These are phyloP conservation scores for Takifugu flavidus DNA, from an alignment of 2,113 vertebrate species.

Conservation along the genomic window DNA sequence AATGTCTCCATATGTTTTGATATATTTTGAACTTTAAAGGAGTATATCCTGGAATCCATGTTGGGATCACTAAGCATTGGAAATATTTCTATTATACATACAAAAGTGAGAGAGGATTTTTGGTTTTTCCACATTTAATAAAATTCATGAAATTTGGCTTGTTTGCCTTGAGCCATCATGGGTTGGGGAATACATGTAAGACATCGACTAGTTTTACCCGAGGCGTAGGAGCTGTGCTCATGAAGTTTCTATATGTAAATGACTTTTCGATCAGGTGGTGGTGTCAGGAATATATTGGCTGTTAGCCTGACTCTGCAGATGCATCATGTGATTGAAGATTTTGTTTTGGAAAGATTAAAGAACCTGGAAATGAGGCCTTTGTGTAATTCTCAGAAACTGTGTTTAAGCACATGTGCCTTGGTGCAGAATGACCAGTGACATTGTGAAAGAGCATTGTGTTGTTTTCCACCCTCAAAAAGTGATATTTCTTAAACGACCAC, in stretches of 20 bases:
- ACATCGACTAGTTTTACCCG: conserved; percentile 48
- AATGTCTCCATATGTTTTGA: too few species aligned
- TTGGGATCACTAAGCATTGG: too few species aligned
- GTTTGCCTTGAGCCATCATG: conserved; percentile 14
- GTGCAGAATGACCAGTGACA: neutral
- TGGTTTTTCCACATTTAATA: too few species aligned
- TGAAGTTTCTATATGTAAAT: conserved; percentile 9
- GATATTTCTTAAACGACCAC: neutral
- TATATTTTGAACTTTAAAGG: too few species aligned
- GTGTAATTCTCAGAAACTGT: conserved; percentile 1
- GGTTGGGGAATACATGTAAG: conserved; percentile 26
- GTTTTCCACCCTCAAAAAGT: conserved; percentile 10
- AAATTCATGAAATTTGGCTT: too few species aligned
- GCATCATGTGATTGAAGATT: conserved; percentile 46
- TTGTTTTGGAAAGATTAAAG: conserved; percentile 14
- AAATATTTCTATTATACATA: neutral
- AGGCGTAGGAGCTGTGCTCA: conserved; percentile 30
- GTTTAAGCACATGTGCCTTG: neutral
- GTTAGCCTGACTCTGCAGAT: neutral
- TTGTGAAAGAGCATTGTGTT: conserved; percentile 20
- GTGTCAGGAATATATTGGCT: neutral
- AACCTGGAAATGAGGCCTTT: conserved; percentile 1
- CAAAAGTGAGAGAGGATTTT: neutral
- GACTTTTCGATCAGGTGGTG: neutral
- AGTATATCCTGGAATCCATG: too few species aligned